Base-by-base conservation (phyloP, 2,888 invertebrate species). In the Leptogaster cylindrica region DNA sequence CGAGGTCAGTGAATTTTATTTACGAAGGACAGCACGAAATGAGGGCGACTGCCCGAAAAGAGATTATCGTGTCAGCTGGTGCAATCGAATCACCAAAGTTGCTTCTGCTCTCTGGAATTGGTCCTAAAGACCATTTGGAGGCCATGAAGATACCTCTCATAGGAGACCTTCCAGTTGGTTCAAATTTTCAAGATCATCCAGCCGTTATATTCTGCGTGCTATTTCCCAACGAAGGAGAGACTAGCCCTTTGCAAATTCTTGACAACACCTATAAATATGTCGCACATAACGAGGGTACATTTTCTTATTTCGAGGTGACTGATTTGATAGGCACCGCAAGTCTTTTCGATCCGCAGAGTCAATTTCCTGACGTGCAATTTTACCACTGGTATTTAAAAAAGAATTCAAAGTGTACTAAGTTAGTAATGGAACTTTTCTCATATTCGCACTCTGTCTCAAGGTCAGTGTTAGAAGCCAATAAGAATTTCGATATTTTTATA, bases 131-230 rank as follows among this genome's bases (percentile, higher is more conserved):
- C 0, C 74, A 77, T 14, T 65, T 77, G 2, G 20, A 64, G 6
- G 16, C 55, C 0, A 18, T 73, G 0, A 69, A 72, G 2, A 74
- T 77, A 58, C 70, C 73, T 4, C 44, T 73, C 1, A 8, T 74
- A 0, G 69, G 64, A 7, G 72, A 76, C 36, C 63, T 79, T 28
- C 70, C 71, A 41, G 92, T 92, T 0, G 91, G 91, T 0, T 83
- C 88, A 70, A 89, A 92, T 75, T 82, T 93, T 0, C 92, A 92
- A 77, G 93, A 93, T 75, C 93, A 93, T n/a, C n/a, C n/a, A n/a
- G n/a, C n/a, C 75, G 87, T 90, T 51, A 88, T 87, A 8, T 82
- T 88, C 66, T 74, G 75, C 2, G 20, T 67, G 74, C 3, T 66
- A 70, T 14, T 77, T 20, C 72, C 71, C 68, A 81, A 85, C 74